A percentile compares a stretch with the other conserved stretches of the same genome.
phyloP scores from a whole-genome alignment of 2,888 invertebrate species.

The Drosophila nr. perissopoda region DNA sequence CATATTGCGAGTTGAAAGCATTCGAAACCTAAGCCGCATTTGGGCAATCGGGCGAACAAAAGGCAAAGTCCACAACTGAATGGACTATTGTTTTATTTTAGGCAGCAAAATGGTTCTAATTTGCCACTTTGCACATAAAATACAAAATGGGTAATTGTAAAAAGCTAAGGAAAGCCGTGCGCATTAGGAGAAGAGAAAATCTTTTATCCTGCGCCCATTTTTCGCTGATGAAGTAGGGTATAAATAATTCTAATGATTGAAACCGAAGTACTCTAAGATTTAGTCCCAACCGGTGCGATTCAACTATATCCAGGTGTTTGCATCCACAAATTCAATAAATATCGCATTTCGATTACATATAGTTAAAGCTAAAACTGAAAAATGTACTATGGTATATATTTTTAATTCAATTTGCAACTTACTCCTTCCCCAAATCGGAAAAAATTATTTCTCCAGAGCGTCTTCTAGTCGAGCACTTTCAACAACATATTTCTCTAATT shows the following conservation, averaged over 20 bases:
- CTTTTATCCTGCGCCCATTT: background rate
- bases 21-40: constrained; percentile 61
- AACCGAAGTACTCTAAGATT: background rate
- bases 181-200: constrained; percentile 33
- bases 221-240: background rate
- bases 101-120: constrained; percentile 77
- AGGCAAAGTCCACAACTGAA: constrained; percentile 50
- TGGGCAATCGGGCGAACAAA: constrained; percentile 62
- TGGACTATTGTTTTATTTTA: constrained; percentile 66
- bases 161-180: background rate
- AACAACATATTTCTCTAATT: background rate
- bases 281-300: background rate
- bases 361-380: background rate
- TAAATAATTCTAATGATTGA: background rate
- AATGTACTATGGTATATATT: background rate
- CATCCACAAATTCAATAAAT: background rate
- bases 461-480: background rate
- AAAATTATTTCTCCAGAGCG: background rate
- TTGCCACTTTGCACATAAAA: constrained; percentile 54
- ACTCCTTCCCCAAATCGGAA: background rate
- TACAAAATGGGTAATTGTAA: constrained; percentile 23
- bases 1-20: constrained; percentile 39
- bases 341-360: background rate
- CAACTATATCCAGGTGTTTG: background rate
- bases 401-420: background rate